Evolutionary conservation across 2,113 vertebrate species (phyloP).

Genomic region (Xyliphius kryptos): DNA sequence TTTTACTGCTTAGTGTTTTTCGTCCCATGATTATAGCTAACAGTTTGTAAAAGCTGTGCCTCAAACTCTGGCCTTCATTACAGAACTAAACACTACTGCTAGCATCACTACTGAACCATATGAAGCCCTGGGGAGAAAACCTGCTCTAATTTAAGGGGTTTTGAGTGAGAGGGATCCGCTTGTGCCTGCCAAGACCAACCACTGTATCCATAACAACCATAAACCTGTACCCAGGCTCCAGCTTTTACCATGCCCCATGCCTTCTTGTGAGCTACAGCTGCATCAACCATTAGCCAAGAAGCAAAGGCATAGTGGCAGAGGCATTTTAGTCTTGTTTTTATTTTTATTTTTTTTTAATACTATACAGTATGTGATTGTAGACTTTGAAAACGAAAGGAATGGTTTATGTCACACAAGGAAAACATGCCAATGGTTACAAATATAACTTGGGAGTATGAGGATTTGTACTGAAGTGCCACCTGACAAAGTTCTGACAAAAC

Average conservation of each 20-base stretch:
- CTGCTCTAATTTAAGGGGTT: slow-evolving; percentile 30
- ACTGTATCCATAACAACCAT: slow-evolving; percentile 46
- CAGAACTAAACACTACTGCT: slow-evolving; percentile 48
- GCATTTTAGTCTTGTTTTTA: slow-evolving; percentile 1
- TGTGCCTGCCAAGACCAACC: slow-evolving; percentile 58
- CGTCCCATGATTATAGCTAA: too few relatives aligned
- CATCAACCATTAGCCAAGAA: neutral
- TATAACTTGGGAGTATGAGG: slow-evolving; percentile 7
- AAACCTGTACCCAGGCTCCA: slow-evolving; percentile 6
- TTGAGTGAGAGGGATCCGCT: slow-evolving; percentile 29
- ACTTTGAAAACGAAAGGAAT: slow-evolving; percentile 23
- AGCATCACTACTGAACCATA: slow-evolving; percentile 57
- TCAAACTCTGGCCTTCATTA: slow-evolving; percentile 39
- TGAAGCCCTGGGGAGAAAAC: slow-evolving; percentile 29
- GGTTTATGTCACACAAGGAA: slow-evolving; percentile 27
- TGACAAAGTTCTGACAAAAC: slow-evolving; percentile 17
- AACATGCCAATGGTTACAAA: slow-evolving; percentile 10
- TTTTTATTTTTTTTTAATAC: slow-evolving; percentile 6
- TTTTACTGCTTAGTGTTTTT: slow-evolving; percentile 1
- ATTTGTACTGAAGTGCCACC: slow-evolving; percentile 15
- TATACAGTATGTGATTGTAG: slow-evolving; percentile 21
- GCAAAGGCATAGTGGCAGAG: slow-evolving; percentile 15
- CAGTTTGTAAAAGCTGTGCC: slow-evolving; percentile 35
- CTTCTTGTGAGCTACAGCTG: slow-evolving; percentile 22
- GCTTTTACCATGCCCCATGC: slow-evolving; percentile 9